Percentiles rank a stretch among this genome's conserved stretches.
These are phyloP conservation scores for Bombus haemorrhoidalis DNA, from an alignment of 1,140 invertebrate genomes.

Conservation along the genomic window DNA sequence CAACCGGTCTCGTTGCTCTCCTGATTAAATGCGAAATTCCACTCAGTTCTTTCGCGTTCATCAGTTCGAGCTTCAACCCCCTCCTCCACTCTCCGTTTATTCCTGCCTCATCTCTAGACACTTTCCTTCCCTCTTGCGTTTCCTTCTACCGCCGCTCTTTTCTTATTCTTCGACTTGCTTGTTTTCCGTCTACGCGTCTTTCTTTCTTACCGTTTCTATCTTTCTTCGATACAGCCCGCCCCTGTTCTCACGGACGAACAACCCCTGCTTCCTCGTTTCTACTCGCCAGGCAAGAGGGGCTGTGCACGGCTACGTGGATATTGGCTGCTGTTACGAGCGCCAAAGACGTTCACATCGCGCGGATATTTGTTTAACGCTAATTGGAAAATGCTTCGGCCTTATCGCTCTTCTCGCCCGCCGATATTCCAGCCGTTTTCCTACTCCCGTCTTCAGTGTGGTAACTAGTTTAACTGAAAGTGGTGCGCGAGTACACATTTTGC, in stretches of 20 bases:
- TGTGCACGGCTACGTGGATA: conserved; percentile 60
- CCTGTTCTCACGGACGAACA: background rate
- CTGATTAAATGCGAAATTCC: conserved; percentile 77
- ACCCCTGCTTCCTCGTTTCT: conserved; percentile 23
- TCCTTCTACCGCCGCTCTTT: conserved; percentile 23
- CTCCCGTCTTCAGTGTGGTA: conserved; percentile 35
- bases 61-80: conserved; percentile 48
- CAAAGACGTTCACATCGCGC: conserved; percentile 53
- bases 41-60: conserved; percentile 70
- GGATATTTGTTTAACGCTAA: conserved; percentile 75
- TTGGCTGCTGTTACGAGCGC: conserved; percentile 63
- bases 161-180: conserved; percentile 51
- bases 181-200: background rate
- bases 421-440: background rate
- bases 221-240: background rate
- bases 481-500: conserved; percentile 11
- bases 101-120: background rate
- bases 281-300: background rate
- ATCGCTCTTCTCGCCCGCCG: conserved; percentile 26
- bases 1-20: conserved; percentile 63
- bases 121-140: conserved; percentile 8
- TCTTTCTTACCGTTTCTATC: too few species aligned
- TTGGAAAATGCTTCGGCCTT: conserved; percentile 72
- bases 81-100: conserved; percentile 8
- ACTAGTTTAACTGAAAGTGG: conserved; percentile 44